Conservation (phyloP, 2,888 invertebrate species). For the Drosophila parthenogenetica region DNA sequence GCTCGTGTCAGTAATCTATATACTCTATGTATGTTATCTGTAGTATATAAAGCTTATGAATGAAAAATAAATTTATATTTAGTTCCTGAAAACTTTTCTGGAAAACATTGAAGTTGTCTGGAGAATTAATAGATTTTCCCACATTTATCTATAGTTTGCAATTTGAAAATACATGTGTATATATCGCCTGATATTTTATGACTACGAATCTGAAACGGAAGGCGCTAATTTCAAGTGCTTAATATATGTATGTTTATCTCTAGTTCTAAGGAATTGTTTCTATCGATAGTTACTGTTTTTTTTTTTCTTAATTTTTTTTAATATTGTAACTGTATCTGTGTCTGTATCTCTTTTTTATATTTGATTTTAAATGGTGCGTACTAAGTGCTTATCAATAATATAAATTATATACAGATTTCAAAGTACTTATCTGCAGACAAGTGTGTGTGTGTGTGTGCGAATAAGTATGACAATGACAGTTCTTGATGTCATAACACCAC, state of each 20-base stretch:
- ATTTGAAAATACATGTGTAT: neutral
- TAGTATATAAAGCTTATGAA: neutral
- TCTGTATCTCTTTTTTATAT: slow-evolving; percentile 22
- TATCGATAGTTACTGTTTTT: slow-evolving; percentile 2
- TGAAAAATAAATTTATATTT: neutral
- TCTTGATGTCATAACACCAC: slow-evolving; percentile 61
- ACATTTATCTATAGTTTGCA: neutral
- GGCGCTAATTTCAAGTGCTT: slow-evolving; percentile 4
- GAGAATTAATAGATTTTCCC: too few species aligned
- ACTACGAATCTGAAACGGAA: slow-evolving; percentile 33
- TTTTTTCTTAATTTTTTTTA: neutral
- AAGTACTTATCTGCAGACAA: slow-evolving; percentile 38
- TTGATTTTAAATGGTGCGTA: slow-evolving; percentile 41
- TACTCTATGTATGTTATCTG: neutral
- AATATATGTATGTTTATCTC: slow-evolving; percentile 3
- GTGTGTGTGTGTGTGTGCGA: slow-evolving; percentile 12
- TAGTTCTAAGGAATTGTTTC: slow-evolving; percentile 14
- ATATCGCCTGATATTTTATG: slow-evolving; percentile 1
- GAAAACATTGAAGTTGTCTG: too few species aligned
- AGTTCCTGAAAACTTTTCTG: too few species aligned
- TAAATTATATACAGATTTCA: slow-evolving; percentile 53
- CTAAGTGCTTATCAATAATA: slow-evolving; percentile 54
- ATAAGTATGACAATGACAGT: slow-evolving; percentile 45
- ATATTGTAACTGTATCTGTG: slow-evolving; percentile 6
- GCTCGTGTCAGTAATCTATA: slow-evolving; percentile 1